These are phyloP conservation scores for Taeniopygia guttata DNA, from an alignment of 2,797 vertebrate species.

Conservation along the genomic window DNA sequence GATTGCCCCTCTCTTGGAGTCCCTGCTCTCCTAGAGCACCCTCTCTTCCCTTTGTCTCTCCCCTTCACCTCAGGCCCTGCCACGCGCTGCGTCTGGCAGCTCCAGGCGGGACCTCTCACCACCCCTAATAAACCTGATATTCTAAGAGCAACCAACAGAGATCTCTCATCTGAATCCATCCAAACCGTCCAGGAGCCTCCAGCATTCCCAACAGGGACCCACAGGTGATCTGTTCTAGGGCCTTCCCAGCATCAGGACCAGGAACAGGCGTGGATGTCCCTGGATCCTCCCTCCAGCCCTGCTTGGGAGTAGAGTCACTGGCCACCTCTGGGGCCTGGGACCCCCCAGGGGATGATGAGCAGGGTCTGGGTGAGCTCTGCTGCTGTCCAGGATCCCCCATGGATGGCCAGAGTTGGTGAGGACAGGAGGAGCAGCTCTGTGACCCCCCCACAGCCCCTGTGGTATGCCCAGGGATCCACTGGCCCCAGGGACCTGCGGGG, in stretches of 20 bases:
- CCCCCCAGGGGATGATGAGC: rapidly evolving
- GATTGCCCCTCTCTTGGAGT: no score
- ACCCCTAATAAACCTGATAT: no score
- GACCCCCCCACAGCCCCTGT: background rate
- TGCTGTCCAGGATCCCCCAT: rapidly evolving
- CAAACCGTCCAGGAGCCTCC: no score
- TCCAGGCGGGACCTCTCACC: no score
- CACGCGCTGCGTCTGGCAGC: no score
- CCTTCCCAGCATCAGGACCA: background rate
- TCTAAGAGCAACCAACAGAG: no score
- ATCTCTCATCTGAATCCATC: no score
- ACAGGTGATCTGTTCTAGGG: background rate
- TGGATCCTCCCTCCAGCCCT: background rate
- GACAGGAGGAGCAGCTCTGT: rapidly evolving
- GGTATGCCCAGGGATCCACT: no score
- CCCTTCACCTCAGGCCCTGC: no score
- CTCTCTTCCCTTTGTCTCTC: no score
- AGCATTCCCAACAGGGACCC: no score
- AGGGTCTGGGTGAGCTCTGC: background rate
- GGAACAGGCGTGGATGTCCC: background rate
- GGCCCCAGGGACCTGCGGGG: background rate
- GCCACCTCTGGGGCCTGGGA: background rate
- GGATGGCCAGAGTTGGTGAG: background rate
- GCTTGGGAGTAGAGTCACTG: background rate
- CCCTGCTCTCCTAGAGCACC: no score